Evolutionary conservation across 2,797 vertebrate genomes (phyloP), one percentile per base, ranked within the genome.

Genomic region (Ctenochaetus hawaiiensis): DNA sequence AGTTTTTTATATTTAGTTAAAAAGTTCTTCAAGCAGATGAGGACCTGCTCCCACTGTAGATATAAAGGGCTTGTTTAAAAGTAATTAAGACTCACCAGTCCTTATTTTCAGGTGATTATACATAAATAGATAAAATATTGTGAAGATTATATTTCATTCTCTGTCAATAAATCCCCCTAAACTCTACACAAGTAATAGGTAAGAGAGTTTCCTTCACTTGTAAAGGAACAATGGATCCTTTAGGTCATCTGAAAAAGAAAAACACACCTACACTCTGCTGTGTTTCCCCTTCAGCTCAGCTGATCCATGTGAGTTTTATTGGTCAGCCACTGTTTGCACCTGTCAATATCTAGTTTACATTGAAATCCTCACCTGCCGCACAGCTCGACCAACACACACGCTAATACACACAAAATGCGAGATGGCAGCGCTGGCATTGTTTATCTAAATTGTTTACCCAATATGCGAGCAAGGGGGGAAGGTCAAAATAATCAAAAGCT

Each of bases 381-480:
- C 20, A 17, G 8, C 4, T 10, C 3, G 1, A 48, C 23, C 62
- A 66, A 80, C 20, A 20, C 51, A 30, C 20, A 47, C 18, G 14
- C 37, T n/a, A 2, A 51, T 6, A n/a, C 34, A 41, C 34, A 58
- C 44, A 10, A 5, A 51, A 34, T 34, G 30, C 7, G 30, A 34
- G 30, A 34, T 34, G 30, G 30, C 30, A 7, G 30, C 7, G 30
- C 30, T 34, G 5, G 30, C n/a, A 58, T 41, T 66, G 34, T 83
- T 83, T 65, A 75, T 67, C 78, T 52, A 65, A 70, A 74, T 69
- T 57, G 43, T 83, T 85, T 72, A 61, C 37, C 52, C 43, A 14
- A 70, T 52, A 59, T 47, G 49, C 66, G 78, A 72, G 63, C 12
- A 70, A 59, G 58, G 44, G 58, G 44, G 51, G 57, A 87, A 77